A percentile compares a stretch with the other conserved stretches of the same genome.
Evolutionary conservation across 2,797 vertebrate species (phyloP).

Genomic region (Platyrinchus mystaceus): DNA sequence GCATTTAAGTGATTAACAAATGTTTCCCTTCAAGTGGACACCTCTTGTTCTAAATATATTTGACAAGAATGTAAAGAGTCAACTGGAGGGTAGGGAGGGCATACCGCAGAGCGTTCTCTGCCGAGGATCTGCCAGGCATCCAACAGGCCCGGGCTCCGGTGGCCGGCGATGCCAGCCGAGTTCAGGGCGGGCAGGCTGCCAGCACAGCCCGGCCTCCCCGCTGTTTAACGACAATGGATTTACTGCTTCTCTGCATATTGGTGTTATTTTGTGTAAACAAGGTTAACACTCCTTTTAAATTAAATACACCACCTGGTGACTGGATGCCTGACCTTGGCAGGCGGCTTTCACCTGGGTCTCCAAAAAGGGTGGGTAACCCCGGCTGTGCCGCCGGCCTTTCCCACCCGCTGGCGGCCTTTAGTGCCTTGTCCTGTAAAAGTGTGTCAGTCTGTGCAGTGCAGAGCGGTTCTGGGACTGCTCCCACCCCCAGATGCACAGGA

Average conservation of each 20-base stretch:
- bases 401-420: not conserved
- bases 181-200: slow-evolving; percentile 84
- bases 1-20: slow-evolving; percentile 89
- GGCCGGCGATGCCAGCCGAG: slow-evolving; percentile 73
- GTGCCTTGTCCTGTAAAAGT: not conserved
- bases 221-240: slow-evolving; percentile 96
- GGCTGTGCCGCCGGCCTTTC: not conserved
- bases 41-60: slow-evolving; percentile 89
- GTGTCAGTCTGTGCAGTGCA: not conserved
- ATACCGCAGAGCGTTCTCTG: slow-evolving; percentile 71
- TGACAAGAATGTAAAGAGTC: slow-evolving; percentile 81
- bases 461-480: not conserved
- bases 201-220: slow-evolving; percentile 83
- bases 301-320: slow-evolving; percentile 91
- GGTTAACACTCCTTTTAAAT: slow-evolving; percentile 94
- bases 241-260: slow-evolving; percentile 88
- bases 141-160: slow-evolving; percentile 64
- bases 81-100: slow-evolving; percentile 73
- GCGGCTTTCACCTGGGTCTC: slow-evolving; percentile 79
- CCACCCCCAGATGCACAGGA: not conserved
- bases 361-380: not conserved
- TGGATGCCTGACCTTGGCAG: slow-evolving; percentile 85
- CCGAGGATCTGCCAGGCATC: slow-evolving; percentile 64
- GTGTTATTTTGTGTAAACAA: slow-evolving; percentile 96
- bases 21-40: slow-evolving; percentile 86